These are phyloP conservation scores for Alaudala cheleensis DNA, from an alignment of 2,113 vertebrate species.

Conservation along the genomic window DNA sequence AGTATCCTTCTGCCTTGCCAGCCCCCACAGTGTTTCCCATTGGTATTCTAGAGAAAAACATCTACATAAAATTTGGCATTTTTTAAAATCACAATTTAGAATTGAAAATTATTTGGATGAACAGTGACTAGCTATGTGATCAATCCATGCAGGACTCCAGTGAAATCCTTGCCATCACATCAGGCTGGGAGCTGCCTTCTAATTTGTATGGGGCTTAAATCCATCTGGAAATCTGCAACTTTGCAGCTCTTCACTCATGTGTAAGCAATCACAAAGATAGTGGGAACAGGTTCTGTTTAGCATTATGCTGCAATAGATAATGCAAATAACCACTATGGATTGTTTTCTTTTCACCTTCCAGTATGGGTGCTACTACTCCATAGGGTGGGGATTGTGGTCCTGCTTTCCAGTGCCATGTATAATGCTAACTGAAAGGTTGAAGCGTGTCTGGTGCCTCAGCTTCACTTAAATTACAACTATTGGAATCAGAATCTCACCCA, in stretches of 20 bases:
- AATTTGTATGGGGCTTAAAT: background rate
- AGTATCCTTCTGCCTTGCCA: background rate
- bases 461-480: background rate
- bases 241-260: background rate
- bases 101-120: background rate
- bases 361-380: accelerated
- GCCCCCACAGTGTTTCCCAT: background rate
- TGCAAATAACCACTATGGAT: background rate
- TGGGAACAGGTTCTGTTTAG: background rate
- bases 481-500: background rate
- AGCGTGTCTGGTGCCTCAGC: background rate
- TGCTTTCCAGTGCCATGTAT: background rate
- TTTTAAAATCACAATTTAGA: background rate
- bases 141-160: background rate
- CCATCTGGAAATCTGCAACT: background rate
- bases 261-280: background rate
- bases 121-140: background rate
- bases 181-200: background rate
- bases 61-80: background rate
- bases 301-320: background rate
- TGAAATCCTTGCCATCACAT: background rate
- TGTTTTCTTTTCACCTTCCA: background rate
- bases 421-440: background rate
- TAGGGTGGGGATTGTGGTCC: too few relatives aligned
- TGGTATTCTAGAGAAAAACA: background rate